Evolutionary conservation across 2,113 vertebrate genomes (phyloP).

Genomic region (rat (Rattus norvegicus)): DNA sequence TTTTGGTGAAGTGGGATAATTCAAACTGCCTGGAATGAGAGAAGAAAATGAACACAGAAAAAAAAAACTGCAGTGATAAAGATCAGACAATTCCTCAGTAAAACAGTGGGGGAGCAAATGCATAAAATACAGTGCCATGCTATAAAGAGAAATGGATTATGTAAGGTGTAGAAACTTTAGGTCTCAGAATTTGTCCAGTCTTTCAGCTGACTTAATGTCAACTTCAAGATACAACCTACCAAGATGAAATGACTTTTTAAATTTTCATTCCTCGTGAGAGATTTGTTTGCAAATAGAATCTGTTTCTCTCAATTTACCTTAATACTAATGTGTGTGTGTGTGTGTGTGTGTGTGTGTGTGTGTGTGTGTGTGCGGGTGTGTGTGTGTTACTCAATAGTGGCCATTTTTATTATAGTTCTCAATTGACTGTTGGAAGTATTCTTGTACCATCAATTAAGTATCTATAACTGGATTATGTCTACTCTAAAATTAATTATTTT

Average conservation of each 20-base stretch:
- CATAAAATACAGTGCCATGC: not conserved
- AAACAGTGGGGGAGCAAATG: not conserved
- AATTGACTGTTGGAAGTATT: not conserved
- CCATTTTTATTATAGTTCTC: not conserved
- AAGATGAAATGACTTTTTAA: conserved; percentile 5
- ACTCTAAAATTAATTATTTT: conserved; percentile 12
- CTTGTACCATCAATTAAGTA: not conserved
- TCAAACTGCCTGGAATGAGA: not conserved
- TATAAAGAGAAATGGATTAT: not conserved
- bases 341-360: too few relatives aligned
- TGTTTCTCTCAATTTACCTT: not conserved
- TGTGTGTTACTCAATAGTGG: not conserved
- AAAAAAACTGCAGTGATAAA: not conserved
- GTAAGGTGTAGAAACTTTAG: not conserved
- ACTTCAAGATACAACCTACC: not conserved
- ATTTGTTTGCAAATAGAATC: not conserved
- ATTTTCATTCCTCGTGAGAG: not conserved
- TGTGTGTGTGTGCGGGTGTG: too few relatives aligned
- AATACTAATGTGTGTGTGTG: too few relatives aligned
- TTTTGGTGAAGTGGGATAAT: not conserved
- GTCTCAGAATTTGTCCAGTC: not conserved
- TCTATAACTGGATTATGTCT: not conserved
- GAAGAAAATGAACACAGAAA: not conserved
- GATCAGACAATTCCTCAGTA: not conserved
- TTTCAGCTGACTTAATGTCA: not conserved